phyloP scores from a whole-genome alignment of 2,113 vertebrate species.

The Oncorhynchus masou region DNA sequence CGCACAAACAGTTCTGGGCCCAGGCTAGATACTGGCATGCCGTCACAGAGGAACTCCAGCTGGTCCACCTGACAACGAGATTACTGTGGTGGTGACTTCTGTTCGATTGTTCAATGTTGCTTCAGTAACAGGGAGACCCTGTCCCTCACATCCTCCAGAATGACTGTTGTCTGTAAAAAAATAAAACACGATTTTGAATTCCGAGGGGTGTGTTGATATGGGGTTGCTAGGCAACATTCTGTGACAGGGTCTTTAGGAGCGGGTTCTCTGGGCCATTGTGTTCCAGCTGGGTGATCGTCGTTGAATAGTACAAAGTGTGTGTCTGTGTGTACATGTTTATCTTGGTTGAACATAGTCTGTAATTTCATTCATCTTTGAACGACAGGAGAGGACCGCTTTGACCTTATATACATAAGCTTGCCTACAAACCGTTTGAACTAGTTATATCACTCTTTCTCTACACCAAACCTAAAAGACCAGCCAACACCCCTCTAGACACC shows the following conservation, averaged over 20 bases:
- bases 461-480: not conserved
- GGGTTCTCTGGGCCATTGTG: not conserved
- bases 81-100: no score
- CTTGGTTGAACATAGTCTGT: not conserved
- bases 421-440: not conserved
- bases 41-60: no score
- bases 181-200: not conserved
- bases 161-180: not conserved
- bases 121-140: not conserved
- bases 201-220: not conserved
- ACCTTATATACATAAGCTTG: not conserved
- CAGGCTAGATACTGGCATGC: no score
- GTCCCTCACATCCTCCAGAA: not conserved
- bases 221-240: not conserved
- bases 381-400: not conserved
- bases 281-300: not conserved
- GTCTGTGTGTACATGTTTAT: not conserved
- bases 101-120: no score
- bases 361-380: not conserved
- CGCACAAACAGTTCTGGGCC: no score
- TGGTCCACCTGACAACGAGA: no score
- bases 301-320: not conserved
- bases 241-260: not conserved
- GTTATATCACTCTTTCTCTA: not conserved
- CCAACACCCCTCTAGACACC: not conserved